Conservation (phyloP, 1,140 invertebrate genomes). For the Thaumetopoea pityocampa region DNA sequence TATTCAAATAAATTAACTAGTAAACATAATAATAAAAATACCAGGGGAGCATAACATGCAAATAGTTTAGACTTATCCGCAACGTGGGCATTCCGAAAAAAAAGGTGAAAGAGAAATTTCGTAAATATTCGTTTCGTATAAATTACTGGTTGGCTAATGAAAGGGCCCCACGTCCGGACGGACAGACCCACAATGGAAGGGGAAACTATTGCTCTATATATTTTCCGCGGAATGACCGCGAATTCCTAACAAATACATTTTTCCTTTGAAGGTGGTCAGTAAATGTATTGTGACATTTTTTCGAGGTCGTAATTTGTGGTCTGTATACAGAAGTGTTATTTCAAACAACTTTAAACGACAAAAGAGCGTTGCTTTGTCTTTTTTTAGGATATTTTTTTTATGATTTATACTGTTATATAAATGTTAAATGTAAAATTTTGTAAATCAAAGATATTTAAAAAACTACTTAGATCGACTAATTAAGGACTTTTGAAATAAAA, state of each 20-base stretch:
- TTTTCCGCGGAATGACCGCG: constrained; percentile 31
- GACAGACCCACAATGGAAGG: constrained; percentile 23
- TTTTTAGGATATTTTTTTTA: no score
- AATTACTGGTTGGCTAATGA: constrained; percentile 34
- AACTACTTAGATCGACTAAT: no score
- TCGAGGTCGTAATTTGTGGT: no score
- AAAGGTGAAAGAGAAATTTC: constrained; percentile 13
- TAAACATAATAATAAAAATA: constrained; percentile 20
- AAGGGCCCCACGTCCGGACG: constrained; percentile 21
- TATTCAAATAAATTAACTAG: constrained; percentile 16
- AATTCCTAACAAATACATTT: constrained; percentile 25
- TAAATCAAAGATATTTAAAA: no score
- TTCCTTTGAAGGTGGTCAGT: constrained; percentile 15
- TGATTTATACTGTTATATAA: no score
- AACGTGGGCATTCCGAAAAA: constrained; percentile 20
- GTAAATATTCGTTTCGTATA: constrained; percentile 31
- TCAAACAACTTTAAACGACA: no score
- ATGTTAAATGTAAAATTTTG: no score
- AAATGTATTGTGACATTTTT: constrained; percentile 6
- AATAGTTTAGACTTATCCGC: constrained; percentile 23
- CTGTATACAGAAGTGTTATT: no score
- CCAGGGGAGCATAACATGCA: constrained; percentile 31
- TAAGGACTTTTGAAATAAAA: no score
- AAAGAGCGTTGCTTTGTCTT: no score
- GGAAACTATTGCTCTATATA: constrained; percentile 37